Evolutionary conservation across 2,113 vertebrate species (phyloP).

Genomic region (Pterocles orientalis): DNA sequence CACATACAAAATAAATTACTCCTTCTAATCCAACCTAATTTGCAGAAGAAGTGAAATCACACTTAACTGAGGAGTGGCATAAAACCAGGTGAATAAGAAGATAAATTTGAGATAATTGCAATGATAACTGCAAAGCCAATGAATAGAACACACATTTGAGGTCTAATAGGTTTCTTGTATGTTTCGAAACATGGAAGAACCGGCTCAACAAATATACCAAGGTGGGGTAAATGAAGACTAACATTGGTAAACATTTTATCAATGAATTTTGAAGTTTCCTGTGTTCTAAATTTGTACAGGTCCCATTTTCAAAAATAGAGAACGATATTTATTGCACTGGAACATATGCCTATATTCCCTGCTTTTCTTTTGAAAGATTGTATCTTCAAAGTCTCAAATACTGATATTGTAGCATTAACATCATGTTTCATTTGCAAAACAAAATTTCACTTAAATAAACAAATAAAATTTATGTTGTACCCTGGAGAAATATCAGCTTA

Average conservation of each 20-base stretch:
- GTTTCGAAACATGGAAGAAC: background rate
- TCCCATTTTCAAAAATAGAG: background rate
- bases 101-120: background rate
- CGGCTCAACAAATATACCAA: background rate
- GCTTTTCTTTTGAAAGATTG: background rate
- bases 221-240: background rate
- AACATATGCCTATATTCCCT: background rate
- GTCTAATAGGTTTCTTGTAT: background rate
- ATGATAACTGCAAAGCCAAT: background rate
- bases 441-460: background rate
- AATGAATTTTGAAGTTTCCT: background rate
- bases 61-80: background rate
- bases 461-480: background rate
- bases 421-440: background rate
- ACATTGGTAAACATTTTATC: background rate
- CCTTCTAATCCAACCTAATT: conserved; percentile 1
- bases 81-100: background rate
- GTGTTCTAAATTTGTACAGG: background rate
- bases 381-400: background rate
- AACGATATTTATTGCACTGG: background rate
- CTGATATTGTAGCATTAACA: background rate
- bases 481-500: background rate
- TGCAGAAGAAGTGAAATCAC: background rate
- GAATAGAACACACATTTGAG: background rate
- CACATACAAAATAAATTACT: background rate